phyloP scores from a whole-genome alignment of 2,888 invertebrate species.

The Drosophila yooni region DNA sequence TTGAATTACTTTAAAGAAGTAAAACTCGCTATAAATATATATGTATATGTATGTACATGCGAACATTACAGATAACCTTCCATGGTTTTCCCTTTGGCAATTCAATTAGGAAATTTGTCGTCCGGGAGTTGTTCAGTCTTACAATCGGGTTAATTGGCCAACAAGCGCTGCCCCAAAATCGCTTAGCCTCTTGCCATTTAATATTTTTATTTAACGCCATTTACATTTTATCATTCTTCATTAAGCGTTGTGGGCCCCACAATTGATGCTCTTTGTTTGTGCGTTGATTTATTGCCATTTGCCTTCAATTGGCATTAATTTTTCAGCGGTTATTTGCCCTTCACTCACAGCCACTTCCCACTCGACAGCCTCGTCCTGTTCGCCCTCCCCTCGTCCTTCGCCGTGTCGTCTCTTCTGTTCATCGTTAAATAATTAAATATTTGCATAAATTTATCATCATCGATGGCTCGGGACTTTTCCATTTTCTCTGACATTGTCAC shows the following conservation, averaged over 20 bases:
- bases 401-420: slow-evolving; percentile 59
- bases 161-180: slow-evolving; percentile 25
- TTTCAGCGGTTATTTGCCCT: slow-evolving; percentile 66
- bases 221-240: slow-evolving; percentile 68
- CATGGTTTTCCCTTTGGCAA: slow-evolving; percentile 13
- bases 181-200: slow-evolving; percentile 64
- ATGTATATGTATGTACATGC: not conserved
- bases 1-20: slow-evolving; percentile 68
- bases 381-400: not conserved
- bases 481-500: slow-evolving; percentile 69
- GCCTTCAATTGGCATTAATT: slow-evolving; percentile 74
- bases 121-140: slow-evolving; percentile 35
- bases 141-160: slow-evolving; percentile 42
- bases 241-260: slow-evolving; percentile 55
- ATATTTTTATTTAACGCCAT: slow-evolving; percentile 71
- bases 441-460: slow-evolving; percentile 77
- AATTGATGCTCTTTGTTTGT: slow-evolving; percentile 51
- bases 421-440: slow-evolving; percentile 75
- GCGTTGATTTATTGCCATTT: slow-evolving; percentile 74
- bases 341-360: slow-evolving; percentile 7
- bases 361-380: not conserved
- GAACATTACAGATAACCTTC: not conserved
- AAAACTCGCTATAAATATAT: slow-evolving; percentile 29
- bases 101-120: slow-evolving; percentile 75
- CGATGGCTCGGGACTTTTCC: slow-evolving; percentile 58